Evolutionary conservation across 1,140 invertebrate species (phyloP), one percentile per base, ranked within the genome.

Genomic region (Anadara kagoshimensis): DNA sequence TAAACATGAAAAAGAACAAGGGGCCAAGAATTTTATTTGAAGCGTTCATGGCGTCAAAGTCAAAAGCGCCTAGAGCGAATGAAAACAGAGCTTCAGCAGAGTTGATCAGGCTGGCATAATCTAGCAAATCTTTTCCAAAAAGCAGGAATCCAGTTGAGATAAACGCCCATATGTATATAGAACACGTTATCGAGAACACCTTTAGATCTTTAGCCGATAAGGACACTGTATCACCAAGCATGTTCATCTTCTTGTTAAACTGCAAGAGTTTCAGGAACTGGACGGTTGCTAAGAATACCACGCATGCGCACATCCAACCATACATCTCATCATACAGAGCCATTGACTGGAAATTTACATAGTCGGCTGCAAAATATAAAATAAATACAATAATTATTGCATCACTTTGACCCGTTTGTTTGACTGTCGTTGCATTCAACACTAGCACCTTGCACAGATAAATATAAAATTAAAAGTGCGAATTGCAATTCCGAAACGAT

Each of bases 1-100:
- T 93, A 76, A 93, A 95, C 7, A 91, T 89, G n/a, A 95, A 85
- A 87, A 95, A 95, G 86, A 93, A 95, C 41, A 94, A 91, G 1
- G 94, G 94, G 10, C 94, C 94, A 44, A 95, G 85, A 29, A 94
- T 84, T 4, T 79, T 77, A 22, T 87, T 80, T 0, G 85, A 78
- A 18, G 56, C 78, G n/a, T 67, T 29, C 79, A 88, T 82, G 1
- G 76, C 86, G 10, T 81, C 80, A 56, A 88, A 89, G 66, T 87
- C 84, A 76, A 89, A 88, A 59, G 75, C 80, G 20, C 89, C 89
- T 1, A 89, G 80, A 11, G 83, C 81, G 65, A 90, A 88, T 11
- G 85, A 81, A 70, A 90, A 89, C 75, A 86, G 82, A 26, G 83
- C 80, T 72, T 88, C 86, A 10, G 86, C 78, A 1, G 87, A 77